A percentile compares a stretch with the other conserved stretches of the same genome.
These are phyloP conservation scores for Picathartes gymnocephalus DNA, from an alignment of 2,113 vertebrate species.

Conservation along the genomic window DNA sequence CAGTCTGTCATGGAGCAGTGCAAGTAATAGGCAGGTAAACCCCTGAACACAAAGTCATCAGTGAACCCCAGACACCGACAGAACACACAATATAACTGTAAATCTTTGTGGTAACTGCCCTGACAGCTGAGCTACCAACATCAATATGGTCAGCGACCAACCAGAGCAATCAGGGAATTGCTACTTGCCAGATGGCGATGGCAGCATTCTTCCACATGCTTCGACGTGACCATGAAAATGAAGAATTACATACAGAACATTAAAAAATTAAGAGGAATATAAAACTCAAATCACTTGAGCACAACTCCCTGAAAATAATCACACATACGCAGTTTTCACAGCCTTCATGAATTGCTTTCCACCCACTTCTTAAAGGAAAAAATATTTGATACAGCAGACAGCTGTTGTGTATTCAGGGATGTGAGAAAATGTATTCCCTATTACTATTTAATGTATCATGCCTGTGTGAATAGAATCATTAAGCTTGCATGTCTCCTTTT, in stretches of 20 bases:
- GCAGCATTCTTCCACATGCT: constrained; percentile 5
- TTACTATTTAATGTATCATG: constrained; percentile 54
- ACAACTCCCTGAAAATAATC: constrained; percentile 16
- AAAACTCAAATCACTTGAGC: constrained; percentile 32
- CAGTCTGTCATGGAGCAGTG: background rate
- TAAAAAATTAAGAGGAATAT: constrained; percentile 34
- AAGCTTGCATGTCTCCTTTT: background rate
- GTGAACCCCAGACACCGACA: background rate
- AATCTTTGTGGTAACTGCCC: constrained; percentile 22
- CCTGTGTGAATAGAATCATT: constrained; percentile 39
- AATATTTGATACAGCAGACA: constrained; percentile 31
- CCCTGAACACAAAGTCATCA: background rate
- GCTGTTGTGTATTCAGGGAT: constrained; percentile 47
- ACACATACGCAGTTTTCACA: background rate
- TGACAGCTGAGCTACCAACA: constrained; percentile 36
- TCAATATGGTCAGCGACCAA: constrained; percentile 35
- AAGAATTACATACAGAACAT: constrained; percentile 9
- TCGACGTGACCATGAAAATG: constrained; percentile 12
- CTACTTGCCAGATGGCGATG: constrained; percentile 22
- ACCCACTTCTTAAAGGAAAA: constrained; percentile 22
- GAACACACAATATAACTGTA: background rate
- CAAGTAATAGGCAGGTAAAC: background rate
- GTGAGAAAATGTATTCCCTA: constrained; percentile 31
- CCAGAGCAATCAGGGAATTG: constrained; percentile 7
- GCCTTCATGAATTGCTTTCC: constrained; percentile 9